phyloP scores from a whole-genome alignment of 2,888 invertebrate species.

The Tanypteryx hageni region DNA sequence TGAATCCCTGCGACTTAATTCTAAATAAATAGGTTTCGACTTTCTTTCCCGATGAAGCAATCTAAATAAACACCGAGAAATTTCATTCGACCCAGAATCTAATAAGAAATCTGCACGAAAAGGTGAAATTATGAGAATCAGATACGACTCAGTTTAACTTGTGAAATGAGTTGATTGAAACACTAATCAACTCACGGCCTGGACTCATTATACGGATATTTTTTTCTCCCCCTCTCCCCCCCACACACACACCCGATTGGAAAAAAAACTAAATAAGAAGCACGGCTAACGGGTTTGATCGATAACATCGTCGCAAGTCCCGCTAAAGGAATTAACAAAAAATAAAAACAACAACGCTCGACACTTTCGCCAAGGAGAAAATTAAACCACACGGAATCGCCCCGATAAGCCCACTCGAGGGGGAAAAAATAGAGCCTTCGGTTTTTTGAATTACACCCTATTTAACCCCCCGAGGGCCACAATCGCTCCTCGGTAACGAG shows the following conservation, averaged over 20 bases:
- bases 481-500: neutral
- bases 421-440: neutral
- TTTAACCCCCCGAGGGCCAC: neutral
- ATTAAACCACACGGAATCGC: conserved; percentile 24
- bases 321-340: conserved; percentile 50
- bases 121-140: conserved; percentile 54
- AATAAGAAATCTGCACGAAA: conserved; percentile 56
- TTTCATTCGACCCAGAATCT: conserved; percentile 29
- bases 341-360: conserved; percentile 21
- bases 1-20: neutral
- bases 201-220: conserved; percentile 36
- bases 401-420: neutral
- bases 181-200: conserved; percentile 49
- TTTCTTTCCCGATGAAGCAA: conserved; percentile 41
- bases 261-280: conserved; percentile 15
- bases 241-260: neutral
- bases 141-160: conserved; percentile 45
- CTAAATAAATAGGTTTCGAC: conserved; percentile 27
- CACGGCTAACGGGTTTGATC: conserved; percentile 54
- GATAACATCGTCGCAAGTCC: conserved; percentile 30
- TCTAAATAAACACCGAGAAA: conserved; percentile 51
- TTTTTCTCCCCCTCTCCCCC: neutral
- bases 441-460: conserved; percentile 1
- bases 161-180: conserved; percentile 58
- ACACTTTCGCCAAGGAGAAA: conserved; percentile 31